These are phyloP conservation scores for Hemicrepidius hirtus DNA, from an alignment of 2,888 invertebrate genomes.

Conservation along the genomic window DNA sequence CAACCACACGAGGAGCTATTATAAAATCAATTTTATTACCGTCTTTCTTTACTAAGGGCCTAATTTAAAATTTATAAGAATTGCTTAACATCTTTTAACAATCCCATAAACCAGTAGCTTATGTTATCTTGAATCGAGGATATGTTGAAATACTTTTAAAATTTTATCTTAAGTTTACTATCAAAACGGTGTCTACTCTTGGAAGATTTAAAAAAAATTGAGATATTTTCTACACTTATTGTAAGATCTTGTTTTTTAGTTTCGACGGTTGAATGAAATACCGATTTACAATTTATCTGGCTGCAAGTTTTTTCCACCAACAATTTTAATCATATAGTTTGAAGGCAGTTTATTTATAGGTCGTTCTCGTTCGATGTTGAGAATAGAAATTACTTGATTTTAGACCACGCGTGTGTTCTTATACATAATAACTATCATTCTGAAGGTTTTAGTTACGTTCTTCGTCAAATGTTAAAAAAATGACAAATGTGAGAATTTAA, in stretches of 20 bases:
- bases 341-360: constrained; percentile 63
- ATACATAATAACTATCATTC: constrained; percentile 40
- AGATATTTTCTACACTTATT: constrained; percentile 48
- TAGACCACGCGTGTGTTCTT: constrained; percentile 61
- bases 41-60: background rate
- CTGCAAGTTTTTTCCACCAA: constrained; percentile 61
- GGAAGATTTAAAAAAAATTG: constrained; percentile 34
- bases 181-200: background rate
- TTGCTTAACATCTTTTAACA: too few relatives aligned
- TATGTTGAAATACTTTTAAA: constrained; percentile 19
- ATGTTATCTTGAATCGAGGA: constrained; percentile 21
- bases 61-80: constrained; percentile 15
- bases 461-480: constrained; percentile 22
- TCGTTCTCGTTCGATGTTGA: constrained; percentile 54
- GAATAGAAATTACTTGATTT: constrained; percentile 65
- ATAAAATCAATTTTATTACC: background rate
- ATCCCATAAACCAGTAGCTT: constrained; percentile 8
- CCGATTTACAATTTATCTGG: constrained; percentile 61
- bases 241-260: constrained; percentile 54
- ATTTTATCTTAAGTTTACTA: constrained; percentile 36
- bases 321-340: constrained; percentile 64
- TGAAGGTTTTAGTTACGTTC: constrained; percentile 37
- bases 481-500: constrained; percentile 10
- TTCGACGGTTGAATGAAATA: constrained; percentile 60
- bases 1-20: background rate